Base-by-base conservation (phyloP, 2,888 invertebrate genomes). In the Dorcus hopei region DNA sequence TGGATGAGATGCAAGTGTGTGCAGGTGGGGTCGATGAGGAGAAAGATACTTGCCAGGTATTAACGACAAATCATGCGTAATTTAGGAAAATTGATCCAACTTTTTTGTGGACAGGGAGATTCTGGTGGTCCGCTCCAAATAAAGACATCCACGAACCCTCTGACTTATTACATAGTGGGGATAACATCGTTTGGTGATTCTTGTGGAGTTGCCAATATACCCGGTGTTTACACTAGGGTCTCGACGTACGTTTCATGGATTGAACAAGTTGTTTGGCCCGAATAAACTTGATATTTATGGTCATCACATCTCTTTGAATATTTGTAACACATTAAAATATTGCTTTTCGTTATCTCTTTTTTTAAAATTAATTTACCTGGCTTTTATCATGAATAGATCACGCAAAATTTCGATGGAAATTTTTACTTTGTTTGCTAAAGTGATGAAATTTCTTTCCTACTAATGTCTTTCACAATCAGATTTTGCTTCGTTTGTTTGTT, bases 101-200 rank as follows among this genome's bases (percentile, higher is more conserved):
- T 57, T 38, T 71, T 33, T 33, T 33, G 7, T 33, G 26, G 26
- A 33, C 26, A 84, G 84, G 85, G 85, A 14, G 86, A 86, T 73
- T 85, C 84, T 45, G 86, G 87, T n/a, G 85, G 86, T 3, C 85
- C 86, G 0, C 73, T 87, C 14, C 74, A 74, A 47, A 65, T 79
- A 11, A 68, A 63, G 41, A 69, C 69, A 48, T 26, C 42, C 2
- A 49, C 63, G 1, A 64, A 70, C 1, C 19, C 72, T 26, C 83
- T 84, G 50, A 69, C 79, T 65, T 77, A 78, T 62, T 73, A 72
- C 48, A 65, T 81, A 0, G 69, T 81, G 40, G 81, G 81, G 1
- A 60, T 81, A 0, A 80, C 80, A 9, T 80, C 65, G 67, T 75
- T 77, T 65, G 77, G 81, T 40, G 74, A 70, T 70, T 68, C 68